Base-by-base conservation (phyloP, 2,113 vertebrate genomes). In the Glaucidium brasilianum region DNA sequence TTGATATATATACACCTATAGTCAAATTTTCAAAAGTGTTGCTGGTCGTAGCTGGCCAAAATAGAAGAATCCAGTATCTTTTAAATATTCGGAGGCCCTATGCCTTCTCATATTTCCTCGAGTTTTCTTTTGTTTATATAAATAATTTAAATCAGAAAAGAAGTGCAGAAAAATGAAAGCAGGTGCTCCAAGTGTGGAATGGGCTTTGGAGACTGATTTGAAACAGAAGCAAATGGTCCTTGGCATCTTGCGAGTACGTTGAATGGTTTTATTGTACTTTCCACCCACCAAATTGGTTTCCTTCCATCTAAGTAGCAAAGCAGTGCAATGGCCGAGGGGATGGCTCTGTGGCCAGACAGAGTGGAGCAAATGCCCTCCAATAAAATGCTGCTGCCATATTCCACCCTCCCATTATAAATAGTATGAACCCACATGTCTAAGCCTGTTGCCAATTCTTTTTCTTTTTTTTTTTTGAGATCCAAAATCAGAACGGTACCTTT, bases 211-310 rank as follows among this genome's bases (percentile, higher is more conserved):
- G 91, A 74, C 85, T 67, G 56, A 21, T 71, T 47, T 75, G 80
- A 96, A 96, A 68, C 32, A 74, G 75, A 94, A 94, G 62, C 45
- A 88, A 94, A 92, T 53, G 66, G 72, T 96, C 78, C 43, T 77
- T 85, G 90, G 72, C 50, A n/a, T 80, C 91, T 77, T 77, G 43
- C 1, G 25, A 92, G 63, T 26, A n/a, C 22, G 34, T 34, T 58
- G 84, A 82, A 68, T 10, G 13, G 12, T 85, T 93, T 96, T 91
- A 35, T 77, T 83, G 71, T 91, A 15, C 71, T 83, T 90, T 50
- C 71, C 77, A 92, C 21, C 29, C 37, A 69, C 18, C 20, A 50
- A 0, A 91, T 96, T 66, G 69, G 18, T 91, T 91, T 81, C 19
- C 34, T 89, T 78, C 49, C 59, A 43, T 45, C 35, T 69, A 50